Conservation (phyloP, 2,797 vertebrate genomes). For the Rhinogobio ventralis region DNA sequence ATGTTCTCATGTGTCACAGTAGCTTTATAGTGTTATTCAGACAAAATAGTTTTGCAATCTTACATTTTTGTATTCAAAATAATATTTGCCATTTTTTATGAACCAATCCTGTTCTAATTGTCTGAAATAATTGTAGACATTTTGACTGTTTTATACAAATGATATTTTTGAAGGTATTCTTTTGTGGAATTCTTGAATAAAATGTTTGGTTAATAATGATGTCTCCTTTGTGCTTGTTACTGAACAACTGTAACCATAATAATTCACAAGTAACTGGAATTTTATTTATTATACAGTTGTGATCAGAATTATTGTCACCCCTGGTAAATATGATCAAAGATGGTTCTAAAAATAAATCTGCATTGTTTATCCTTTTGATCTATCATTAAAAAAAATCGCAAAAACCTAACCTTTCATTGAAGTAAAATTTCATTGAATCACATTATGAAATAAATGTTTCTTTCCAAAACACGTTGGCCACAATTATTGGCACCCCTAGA, state of each 20-base stretch:
- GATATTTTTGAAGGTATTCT: constrained; percentile 50
- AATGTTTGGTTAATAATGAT: constrained; percentile 47
- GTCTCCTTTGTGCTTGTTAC: not conserved
- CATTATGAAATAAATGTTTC: too few relatives aligned
- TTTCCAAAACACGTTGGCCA: too few relatives aligned
- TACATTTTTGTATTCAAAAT: constrained; percentile 27
- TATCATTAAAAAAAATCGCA: too few relatives aligned
- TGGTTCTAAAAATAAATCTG: too few relatives aligned
- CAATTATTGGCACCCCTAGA: too few relatives aligned
- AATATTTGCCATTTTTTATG: not conserved
- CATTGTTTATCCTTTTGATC: too few relatives aligned
- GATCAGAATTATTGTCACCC: too few relatives aligned
- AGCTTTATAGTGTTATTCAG: not conserved
- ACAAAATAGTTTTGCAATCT: not conserved
- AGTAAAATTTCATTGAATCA: too few relatives aligned
- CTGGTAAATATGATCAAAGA: too few relatives aligned
- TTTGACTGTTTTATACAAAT: constrained; percentile 30
- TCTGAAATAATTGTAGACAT: constrained; percentile 42
- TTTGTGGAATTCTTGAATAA: constrained; percentile 39
- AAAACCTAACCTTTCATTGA: too few relatives aligned
- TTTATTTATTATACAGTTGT: too few relatives aligned
- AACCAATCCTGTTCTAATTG: not conserved
- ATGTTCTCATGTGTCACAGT: constrained; percentile 1
- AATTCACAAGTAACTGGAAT: not conserved
- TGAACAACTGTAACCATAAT: not conserved